Conservation (phyloP, 2,888 invertebrate species). For the Amiota mariae region DNA sequence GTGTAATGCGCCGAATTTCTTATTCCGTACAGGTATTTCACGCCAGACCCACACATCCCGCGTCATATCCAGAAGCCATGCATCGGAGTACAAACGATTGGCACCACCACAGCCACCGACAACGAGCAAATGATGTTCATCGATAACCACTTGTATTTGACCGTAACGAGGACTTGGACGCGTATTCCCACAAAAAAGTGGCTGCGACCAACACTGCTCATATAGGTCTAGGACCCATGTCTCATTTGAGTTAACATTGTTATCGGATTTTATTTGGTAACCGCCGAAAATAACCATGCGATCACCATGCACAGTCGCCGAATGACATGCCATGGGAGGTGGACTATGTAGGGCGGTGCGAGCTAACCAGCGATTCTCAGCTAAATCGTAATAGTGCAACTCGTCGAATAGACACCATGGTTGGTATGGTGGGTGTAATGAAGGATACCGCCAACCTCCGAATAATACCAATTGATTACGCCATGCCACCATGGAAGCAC, state of each 20-base stretch:
- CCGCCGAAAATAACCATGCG: constrained; percentile 90
- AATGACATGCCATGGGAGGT: constrained; percentile 88
- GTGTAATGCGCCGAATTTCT: constrained; percentile 86
- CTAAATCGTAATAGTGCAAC: constrained; percentile 89
- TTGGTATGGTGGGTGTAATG: constrained; percentile 87
- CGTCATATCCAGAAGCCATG: constrained; percentile 88
- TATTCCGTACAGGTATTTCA: constrained; percentile 83
- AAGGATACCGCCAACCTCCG: constrained; percentile 97
- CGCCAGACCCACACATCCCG: constrained; percentile 83
- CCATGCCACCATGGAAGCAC: constrained; percentile 92
- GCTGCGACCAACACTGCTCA: constrained; percentile 85
- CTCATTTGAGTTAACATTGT: constrained; percentile 82
- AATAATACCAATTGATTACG: constrained; percentile 88
- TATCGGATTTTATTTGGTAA: constrained; percentile 75
- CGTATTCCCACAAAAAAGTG: constrained; percentile 77
- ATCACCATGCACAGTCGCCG: constrained; percentile 87
- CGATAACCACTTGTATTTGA: constrained; percentile 90
- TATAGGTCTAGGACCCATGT: constrained; percentile 91
- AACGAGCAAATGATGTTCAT: constrained; percentile 84
- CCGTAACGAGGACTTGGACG: constrained; percentile 91
- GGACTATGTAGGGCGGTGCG: constrained; percentile 62
- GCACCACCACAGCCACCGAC: constrained; percentile 92
- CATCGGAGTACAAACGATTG: constrained; percentile 89
- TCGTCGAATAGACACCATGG: constrained; percentile 93
- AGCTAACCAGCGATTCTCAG: constrained; percentile 83